A percentile compares a stretch with the other conserved stretches of the same genome.
phyloP scores from a whole-genome alignment of 2,888 invertebrate species.

The Tinea semifulvella region DNA sequence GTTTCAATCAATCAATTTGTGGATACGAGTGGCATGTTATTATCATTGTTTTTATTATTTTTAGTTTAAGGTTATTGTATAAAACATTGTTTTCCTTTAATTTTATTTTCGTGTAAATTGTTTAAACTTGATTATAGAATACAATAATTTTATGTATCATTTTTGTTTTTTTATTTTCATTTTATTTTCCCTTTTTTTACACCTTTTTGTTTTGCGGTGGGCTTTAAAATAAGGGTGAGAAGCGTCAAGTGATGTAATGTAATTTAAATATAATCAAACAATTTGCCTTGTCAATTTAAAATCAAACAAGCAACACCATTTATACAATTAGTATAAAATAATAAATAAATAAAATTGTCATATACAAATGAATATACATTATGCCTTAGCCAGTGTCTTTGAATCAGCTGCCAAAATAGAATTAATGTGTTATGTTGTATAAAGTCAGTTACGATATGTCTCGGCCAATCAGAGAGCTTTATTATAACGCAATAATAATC shows the following conservation, averaged over 20 bases:
- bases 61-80: slow-evolving; percentile 4
- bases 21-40: slow-evolving; percentile 6
- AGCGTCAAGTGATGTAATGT: not conserved
- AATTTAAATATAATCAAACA: not conserved
- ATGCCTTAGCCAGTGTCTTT: not conserved
- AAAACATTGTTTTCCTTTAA: slow-evolving; percentile 65
- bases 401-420: not conserved
- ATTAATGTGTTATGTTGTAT: not conserved
- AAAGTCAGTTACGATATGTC: not conserved
- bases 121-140: slow-evolving; percentile 67
- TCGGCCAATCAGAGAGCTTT: too few relatives aligned
- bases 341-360: too few relatives aligned
- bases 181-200: slow-evolving; percentile 29
- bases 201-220: slow-evolving; percentile 14
- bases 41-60: slow-evolving; percentile 8
- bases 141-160: slow-evolving; percentile 65
- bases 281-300: not conserved
- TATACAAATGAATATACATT: too few relatives aligned
- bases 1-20: not conserved
- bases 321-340: too few relatives aligned
- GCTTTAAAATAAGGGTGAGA: not conserved
- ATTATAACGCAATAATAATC: too few relatives aligned
- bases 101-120: slow-evolving; percentile 65
- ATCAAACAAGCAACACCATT: not conserved
- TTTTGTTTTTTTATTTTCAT: slow-evolving; percentile 39